Evolutionary conservation across 1,140 invertebrate species (phyloP), one percentile per base, ranked within the genome.

Genomic region (Teleogryllus occipitalis): DNA sequence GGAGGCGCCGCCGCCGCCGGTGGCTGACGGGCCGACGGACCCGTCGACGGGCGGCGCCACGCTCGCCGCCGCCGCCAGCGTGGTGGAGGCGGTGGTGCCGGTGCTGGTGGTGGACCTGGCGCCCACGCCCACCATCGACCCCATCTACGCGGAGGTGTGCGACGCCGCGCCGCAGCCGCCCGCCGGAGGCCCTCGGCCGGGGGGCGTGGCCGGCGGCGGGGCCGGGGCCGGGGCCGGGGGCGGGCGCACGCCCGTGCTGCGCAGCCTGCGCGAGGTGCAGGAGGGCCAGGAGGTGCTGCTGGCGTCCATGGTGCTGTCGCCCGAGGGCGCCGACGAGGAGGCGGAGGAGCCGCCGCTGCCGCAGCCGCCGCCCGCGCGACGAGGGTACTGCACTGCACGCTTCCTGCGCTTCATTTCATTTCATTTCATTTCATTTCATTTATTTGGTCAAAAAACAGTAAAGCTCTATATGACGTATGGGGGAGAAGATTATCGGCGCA

Each of bases 171-270:
- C 54, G 39, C 76, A n/a, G 73, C 54, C 12, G 75, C n/a, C n/a
- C n/a, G n/a, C n/a, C n/a, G n/a, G n/a, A n/a, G n/a, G n/a, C n/a
- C n/a, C n/a, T n/a, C n/a, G n/a, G n/a, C n/a, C n/a, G n/a, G n/a
- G n/a, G n/a, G n/a, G n/a, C n/a, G n/a, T n/a, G n/a, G 15, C 54
- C 47, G 76, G 76, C 22, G 80, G 74, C 21, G 74, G 49, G 39
- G 39, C 75, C 47, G 73, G 54, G 14, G 75, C 1, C 27, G 74
- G 22, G 74, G 73, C 54, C n/a, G 76, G 21, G 73, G 54, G 14
- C 65, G 81, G 54, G 47, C 54, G 22, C 75, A 39, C 74, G 47
- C 47, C 47, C 22, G 7, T 49, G 78, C 54, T 65, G 10, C 54
- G 18, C 18, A 65, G 54, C 18, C 2, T 14, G 10, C 10, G 2